Base-by-base conservation (phyloP, 1,140 invertebrate genomes). In the Copidosoma floridanum region DNA sequence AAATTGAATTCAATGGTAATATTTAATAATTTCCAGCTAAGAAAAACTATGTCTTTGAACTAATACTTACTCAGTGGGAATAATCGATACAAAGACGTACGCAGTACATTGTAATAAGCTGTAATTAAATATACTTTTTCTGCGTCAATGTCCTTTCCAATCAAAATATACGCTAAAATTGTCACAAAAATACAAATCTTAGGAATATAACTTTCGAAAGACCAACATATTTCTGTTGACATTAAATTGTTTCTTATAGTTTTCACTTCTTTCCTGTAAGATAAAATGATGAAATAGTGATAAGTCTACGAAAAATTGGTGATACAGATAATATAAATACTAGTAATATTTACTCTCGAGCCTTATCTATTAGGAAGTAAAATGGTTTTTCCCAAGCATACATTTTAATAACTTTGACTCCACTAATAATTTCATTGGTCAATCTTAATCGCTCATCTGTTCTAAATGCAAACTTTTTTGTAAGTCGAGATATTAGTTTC, bases 401-500 rank as follows among this genome's bases (percentile, higher is more conserved):
- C 90, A 94, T 93, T 81, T 95, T 95, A 24, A 95, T 94, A 1
- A 94, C 88, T 75, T 93, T 86, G 67, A 95, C 91, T 1, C 90
- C 92, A 43, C 85, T 84, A 11, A 95, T 86, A 20, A 96, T 90
- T 79, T 95, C 92, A 72, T 90, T 93, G 90, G 94, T 94, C 48
- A 93, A 74, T 38, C 88, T 82, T 0, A 95, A 88, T 63, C 93
- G 82, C 68, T 93, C 85, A 71, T 96, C 93, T 1, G 92, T 93
- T 60, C 84, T 82, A 5, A 27, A 32, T n/a, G 91, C 90, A 2
- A 87, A 89, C 63, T 82, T 81, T 40, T 85, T 65, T 59, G 90
- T 83, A 18, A 88, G 82, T 44, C 81, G 79, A 0, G 88, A 85
- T 0, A 88, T 88, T 43, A 85, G 81, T 67, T 85, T 87, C 24